Conservation (phyloP, 2,797 vertebrate species). For the Distichodus sexfasciatus region DNA sequence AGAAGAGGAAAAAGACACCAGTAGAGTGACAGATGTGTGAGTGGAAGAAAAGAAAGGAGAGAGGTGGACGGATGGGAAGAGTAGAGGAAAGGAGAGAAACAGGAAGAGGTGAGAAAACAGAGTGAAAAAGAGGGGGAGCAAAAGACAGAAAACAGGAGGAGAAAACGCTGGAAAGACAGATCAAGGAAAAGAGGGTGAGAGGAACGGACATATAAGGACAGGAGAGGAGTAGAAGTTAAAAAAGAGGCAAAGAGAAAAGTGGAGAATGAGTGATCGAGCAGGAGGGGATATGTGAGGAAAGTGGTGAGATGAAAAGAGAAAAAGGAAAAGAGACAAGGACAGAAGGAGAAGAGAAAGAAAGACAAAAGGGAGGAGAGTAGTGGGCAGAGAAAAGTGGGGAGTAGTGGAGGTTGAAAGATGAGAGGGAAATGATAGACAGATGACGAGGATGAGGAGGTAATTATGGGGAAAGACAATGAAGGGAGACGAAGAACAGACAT, state of each 20-base stretch:
- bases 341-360: conserved; percentile 13
- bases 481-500: not conserved
- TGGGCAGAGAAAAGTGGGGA: not conserved
- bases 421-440: no score
- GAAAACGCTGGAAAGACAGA: not conserved
- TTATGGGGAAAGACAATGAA: conserved; percentile 39
- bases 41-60: not conserved
- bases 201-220: not conserved
- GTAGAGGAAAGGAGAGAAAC: not conserved
- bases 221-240: not conserved
- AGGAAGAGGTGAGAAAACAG: not conserved
- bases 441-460: conserved; percentile 40
- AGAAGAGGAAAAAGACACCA: not conserved
- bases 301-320: not conserved
- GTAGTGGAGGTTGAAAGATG: not conserved
- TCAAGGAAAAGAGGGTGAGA: not conserved
- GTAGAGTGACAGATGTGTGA: not conserved
- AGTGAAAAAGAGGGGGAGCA: not conserved
- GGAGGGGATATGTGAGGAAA: not conserved
- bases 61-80: not conserved
- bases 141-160: not conserved
- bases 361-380: not conserved
- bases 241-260: no score
- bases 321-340: not conserved
- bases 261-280: not conserved